phyloP scores from a whole-genome alignment of 1,140 invertebrate genomes.

The Metopolophium dirhodum region DNA sequence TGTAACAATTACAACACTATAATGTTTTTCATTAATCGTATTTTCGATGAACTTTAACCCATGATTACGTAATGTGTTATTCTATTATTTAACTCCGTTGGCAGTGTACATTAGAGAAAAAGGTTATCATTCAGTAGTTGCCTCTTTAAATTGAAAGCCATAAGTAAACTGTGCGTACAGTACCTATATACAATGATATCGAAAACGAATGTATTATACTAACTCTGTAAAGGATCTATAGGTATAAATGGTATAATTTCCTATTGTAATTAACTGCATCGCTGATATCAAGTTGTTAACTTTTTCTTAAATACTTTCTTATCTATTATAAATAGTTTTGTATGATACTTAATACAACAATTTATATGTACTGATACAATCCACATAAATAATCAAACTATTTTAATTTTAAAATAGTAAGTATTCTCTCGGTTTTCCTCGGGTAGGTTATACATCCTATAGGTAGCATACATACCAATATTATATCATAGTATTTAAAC shows the following conservation, averaged over 20 bases:
- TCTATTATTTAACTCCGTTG: neutral
- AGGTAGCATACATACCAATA: neutral
- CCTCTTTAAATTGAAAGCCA: neutral
- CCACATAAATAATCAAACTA: neutral
- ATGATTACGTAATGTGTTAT: neutral
- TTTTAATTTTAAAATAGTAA: neutral
- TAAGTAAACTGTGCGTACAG: neutral
- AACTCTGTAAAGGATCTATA: neutral
- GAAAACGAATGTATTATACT: neutral
- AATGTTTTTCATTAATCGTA: neutral
- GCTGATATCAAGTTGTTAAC: neutral
- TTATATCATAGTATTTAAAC: neutral
- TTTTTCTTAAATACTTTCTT: neutral
- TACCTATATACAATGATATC: neutral
- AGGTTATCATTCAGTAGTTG: neutral
- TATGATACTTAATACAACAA: neutral
- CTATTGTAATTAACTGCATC: neutral
- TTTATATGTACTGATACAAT: neutral
- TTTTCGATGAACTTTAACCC: slow-evolving; percentile 12
- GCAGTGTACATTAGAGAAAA: neutral
- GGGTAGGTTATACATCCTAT: neutral
- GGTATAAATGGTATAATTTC: neutral
- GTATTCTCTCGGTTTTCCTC: neutral
- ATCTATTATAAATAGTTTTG: neutral
- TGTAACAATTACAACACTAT: neutral